Percentiles rank a stretch among this genome's conserved stretches.
Conservation (phyloP, 2,797 vertebrate genomes). For the Emydoidea blandingii region DNA sequence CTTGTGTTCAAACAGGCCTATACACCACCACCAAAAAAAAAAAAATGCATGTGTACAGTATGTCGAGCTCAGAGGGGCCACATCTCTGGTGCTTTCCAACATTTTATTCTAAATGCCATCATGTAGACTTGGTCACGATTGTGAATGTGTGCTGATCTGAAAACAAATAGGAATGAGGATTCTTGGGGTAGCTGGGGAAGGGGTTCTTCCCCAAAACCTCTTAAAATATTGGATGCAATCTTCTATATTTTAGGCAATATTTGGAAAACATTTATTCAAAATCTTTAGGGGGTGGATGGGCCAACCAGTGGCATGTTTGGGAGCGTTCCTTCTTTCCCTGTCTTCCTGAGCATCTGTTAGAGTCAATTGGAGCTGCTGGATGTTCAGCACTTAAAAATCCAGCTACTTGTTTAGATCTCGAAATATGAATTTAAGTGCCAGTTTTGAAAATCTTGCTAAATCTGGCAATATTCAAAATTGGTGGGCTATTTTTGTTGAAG, state of each 20-base stretch:
- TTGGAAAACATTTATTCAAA: background rate
- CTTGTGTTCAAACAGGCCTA: background rate
- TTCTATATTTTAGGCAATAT: background rate
- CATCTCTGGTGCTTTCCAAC: background rate
- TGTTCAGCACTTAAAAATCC: background rate
- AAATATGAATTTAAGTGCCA: background rate
- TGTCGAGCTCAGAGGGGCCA: background rate
- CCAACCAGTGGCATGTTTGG: background rate
- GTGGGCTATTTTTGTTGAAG: background rate
- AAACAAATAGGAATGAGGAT: background rate
- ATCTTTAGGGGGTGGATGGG: background rate
- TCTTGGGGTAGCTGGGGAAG: background rate
- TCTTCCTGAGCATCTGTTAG: background rate
- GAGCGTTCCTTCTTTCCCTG: background rate
- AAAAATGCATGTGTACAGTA: background rate
- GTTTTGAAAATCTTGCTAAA: accelerated
- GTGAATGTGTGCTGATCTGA: background rate
- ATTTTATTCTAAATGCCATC: background rate
- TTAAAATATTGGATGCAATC: background rate
- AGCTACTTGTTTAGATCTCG: background rate
- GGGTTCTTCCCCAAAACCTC: background rate
- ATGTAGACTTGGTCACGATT: background rate
- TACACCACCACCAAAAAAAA: background rate
- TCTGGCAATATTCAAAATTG: background rate
- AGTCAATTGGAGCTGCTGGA: background rate